Evolutionary conservation across 1,140 invertebrate species (phyloP), one percentile per base, ranked within the genome.

Genomic region (Aphaenogaster rudis): DNA sequence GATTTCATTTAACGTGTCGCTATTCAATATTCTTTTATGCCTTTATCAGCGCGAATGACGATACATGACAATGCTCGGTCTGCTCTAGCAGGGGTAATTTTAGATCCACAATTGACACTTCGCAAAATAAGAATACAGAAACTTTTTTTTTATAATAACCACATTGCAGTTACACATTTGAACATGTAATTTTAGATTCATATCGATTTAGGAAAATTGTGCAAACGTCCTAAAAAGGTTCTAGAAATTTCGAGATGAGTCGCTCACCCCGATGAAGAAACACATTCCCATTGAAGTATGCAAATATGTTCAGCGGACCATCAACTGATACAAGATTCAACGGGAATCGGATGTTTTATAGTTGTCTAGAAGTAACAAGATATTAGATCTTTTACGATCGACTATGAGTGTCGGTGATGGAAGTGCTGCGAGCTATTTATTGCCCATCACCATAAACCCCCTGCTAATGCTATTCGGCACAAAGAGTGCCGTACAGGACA

Each of bases 101-200:
- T 69, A n/a, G 39, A 13, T 45, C 8, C 28, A 59, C 21, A 59
- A 5, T 28, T 59, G 9, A 39, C 15, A 1, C 6, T 17, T 64
- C 8, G 57, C 8, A 66, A 42, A 42, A 42, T 66, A 39, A 66
- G 36, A 64, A 13, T 8, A 36, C 17, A 36, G 1, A 36, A 13
- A 61, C 54, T 15, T 36, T 66, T 66, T n/a, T n/a, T 66, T 66
- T 39, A 64, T 42, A 67, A 67, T 28, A 67, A 36, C 15, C 6
- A 15, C 9, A 9, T 39, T 64, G 36, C 8, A 45, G 4, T 63
- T 66, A 66, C 39, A 42, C 42, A n/a, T 66, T 64, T n/a, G 39
- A 42, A 64, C 17, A 17, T 17, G 61, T 48, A 48, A 28, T 5
- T 67, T 67, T 45, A 48, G 17, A 21, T 39, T 67, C 1, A n/a